Evolutionary conservation across 2,888 invertebrate genomes (phyloP), one percentile per base, ranked within the genome.

Genomic region (Synanthedon vespiformis): DNA sequence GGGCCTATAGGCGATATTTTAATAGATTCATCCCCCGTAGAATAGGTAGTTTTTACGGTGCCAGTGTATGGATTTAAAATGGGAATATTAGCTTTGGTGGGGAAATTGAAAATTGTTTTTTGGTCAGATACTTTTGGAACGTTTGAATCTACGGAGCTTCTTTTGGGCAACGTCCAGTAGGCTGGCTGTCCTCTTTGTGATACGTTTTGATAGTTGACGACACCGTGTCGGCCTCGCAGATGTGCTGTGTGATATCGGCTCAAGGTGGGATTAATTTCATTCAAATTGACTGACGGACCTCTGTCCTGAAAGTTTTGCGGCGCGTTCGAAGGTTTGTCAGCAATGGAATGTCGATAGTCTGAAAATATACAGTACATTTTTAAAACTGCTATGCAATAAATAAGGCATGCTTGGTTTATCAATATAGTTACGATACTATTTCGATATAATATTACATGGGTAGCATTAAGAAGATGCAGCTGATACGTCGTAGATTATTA

Each of bases 1-100:
- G 92, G 92, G 74, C 92, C 92, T 58, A 92, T 92, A 6, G 92
- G 92, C 48, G 92, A 92, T 70, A 92, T 89, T 72, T 81, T 89
- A 13, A 89, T 79, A 1, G 89, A 88, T 52, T 89, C 86, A 52
- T 83, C 74, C 48, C 63, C 22, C 16, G 41, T 41, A n/a, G n/a
- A 3, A 40, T 12, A 13, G 22, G 44, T 12, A 27, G 51, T 18
- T 10, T 5, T 16, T 14, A 40, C 4, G 18, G 5, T 13, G 10
- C 11, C 41, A 12, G 13, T 12, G 16, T 18, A n/a, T 18, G 27
- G 18, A 27, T 40, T 27, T 5, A 13, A 10, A 12, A n/a, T 44
- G 10, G 14, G n/a, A 14, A 12, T 51, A 44, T 22, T 56, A 44
- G 62, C 61, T 58, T 62, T 74, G 14, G 67, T 56, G 40, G 68